Evolutionary conservation across 1,140 invertebrate species (phyloP).

Genomic region (Drosophila littoralis): DNA sequence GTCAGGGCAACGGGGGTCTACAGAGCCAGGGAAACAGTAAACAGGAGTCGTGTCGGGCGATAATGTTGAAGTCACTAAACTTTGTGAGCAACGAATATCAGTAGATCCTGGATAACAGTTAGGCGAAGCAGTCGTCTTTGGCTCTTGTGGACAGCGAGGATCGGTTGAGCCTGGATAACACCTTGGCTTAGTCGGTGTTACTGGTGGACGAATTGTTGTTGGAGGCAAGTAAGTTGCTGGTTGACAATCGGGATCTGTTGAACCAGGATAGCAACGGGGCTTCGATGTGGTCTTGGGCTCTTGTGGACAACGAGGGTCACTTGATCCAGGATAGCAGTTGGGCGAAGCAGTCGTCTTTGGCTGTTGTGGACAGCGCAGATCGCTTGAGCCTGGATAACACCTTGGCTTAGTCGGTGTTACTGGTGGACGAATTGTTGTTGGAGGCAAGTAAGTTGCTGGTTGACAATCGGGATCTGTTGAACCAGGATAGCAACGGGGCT

Average conservation of each 20-base stretch:
- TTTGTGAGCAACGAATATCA: conserved; percentile 37
- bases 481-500: conserved; percentile 22
- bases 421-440: not conserved
- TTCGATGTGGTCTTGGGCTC: conserved; percentile 48
- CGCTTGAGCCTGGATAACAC: conserved; percentile 46
- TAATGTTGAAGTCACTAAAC: conserved; percentile 31
- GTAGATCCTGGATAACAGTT: conserved; percentile 61
- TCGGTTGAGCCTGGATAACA: conserved; percentile 86
- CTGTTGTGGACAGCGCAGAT: conserved; percentile 21
- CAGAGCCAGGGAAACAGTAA: conserved; percentile 86
- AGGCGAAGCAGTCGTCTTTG: conserved; percentile 59
- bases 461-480: conserved; percentile 57
- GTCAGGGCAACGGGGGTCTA: conserved; percentile 87
- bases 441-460: conserved; percentile 9
- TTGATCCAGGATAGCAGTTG: conserved; percentile 81
- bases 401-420: conserved; percentile 50
- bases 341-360: conserved; percentile 45
- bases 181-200: conserved; percentile 35
- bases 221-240: conserved; percentile 69
- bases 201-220: conserved; percentile 40
- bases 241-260: conserved; percentile 74
- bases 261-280: conserved; percentile 84
- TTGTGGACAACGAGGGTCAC: conserved; percentile 81
- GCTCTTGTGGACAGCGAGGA: conserved; percentile 75
- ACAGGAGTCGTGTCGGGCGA: conserved; percentile 79